Conservation (phyloP, 2,797 vertebrate genomes). For the Anabas testudineus region DNA sequence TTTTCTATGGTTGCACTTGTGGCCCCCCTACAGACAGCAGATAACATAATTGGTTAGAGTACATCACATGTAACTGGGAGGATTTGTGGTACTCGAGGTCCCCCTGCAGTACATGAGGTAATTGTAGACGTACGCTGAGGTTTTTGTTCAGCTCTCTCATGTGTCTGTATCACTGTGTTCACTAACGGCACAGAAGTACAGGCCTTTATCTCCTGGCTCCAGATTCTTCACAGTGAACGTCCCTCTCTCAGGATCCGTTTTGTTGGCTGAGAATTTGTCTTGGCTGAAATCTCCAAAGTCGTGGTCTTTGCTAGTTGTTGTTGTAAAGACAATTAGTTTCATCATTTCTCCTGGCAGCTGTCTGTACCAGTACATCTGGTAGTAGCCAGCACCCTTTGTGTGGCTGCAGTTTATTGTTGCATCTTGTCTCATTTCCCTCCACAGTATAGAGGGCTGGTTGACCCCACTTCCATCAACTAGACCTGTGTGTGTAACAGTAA, state of each 20-base stretch:
- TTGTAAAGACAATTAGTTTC: neutral
- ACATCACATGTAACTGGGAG: no score
- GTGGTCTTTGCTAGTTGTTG: accelerated
- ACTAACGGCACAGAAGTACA: conserved; percentile 69
- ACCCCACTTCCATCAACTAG: conserved; percentile 40
- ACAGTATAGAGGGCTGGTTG: conserved; percentile 26
- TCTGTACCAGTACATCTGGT: conserved; percentile 70
- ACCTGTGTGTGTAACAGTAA: no score
- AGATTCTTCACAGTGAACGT: conserved; percentile 49
- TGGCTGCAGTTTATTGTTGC: conserved; percentile 32
- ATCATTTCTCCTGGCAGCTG: conserved; percentile 34
- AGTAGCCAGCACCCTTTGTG: accelerated
- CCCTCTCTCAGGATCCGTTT: conserved; percentile 23
- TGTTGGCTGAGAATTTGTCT: conserved; percentile 35
- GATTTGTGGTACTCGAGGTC: no score
- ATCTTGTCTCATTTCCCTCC: neutral
- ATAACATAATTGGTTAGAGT: no score
- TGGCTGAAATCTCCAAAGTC: neutral
- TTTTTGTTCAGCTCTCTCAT: conserved; percentile 9
- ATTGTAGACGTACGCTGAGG: neutral
- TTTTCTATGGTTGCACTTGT: neutral
- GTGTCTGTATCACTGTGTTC: neutral
- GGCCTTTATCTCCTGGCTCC: conserved; percentile 36
- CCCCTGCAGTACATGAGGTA: no score
- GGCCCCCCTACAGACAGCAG: no score